Percentiles rank a stretch among this genome's conserved stretches.
phyloP scores from a whole-genome alignment of 1,140 invertebrate species.

The Drosophila rhopaloa region DNA sequence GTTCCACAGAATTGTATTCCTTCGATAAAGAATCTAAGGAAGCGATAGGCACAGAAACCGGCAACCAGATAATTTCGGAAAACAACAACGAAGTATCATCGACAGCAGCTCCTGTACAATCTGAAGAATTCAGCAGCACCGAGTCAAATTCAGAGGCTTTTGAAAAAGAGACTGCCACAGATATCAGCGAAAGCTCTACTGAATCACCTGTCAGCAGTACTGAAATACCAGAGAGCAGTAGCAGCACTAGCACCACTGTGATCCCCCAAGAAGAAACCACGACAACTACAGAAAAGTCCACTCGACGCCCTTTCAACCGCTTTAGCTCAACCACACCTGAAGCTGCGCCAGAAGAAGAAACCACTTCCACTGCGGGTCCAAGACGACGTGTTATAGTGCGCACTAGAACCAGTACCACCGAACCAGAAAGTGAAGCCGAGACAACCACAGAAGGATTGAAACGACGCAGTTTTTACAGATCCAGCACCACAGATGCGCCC shows the following conservation, averaged over 20 bases:
- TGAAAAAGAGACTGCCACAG: slow-evolving; percentile 3
- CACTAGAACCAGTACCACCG: slow-evolving; percentile 16
- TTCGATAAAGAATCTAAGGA: background rate
- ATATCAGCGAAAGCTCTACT: slow-evolving; percentile 2
- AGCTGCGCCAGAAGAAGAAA: background rate
- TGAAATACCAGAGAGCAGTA: slow-evolving; percentile 4
- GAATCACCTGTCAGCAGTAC: slow-evolving; percentile 14
- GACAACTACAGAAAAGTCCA: slow-evolving; percentile 1
- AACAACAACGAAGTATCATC: background rate
- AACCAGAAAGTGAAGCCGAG: background rate
- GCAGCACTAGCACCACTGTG: background rate
- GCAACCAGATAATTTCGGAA: background rate
- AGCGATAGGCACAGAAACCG: background rate
- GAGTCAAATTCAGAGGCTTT: background rate
- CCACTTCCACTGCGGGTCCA: slow-evolving; percentile 1
- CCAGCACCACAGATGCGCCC: slow-evolving; percentile 2
- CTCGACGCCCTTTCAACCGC: slow-evolving; percentile 1
- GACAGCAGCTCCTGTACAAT: background rate
- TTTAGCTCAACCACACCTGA: slow-evolving; percentile 9
- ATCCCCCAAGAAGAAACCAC: slow-evolving; percentile 1
- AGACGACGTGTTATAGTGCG: slow-evolving; percentile 20
- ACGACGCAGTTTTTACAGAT: background rate
- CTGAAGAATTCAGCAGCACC: slow-evolving; percentile 10
- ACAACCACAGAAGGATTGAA: slow-evolving; percentile 1
- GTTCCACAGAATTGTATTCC: background rate